Evolutionary conservation across 2,113 vertebrate species (phyloP).

Genomic region (Pitta sordida): DNA sequence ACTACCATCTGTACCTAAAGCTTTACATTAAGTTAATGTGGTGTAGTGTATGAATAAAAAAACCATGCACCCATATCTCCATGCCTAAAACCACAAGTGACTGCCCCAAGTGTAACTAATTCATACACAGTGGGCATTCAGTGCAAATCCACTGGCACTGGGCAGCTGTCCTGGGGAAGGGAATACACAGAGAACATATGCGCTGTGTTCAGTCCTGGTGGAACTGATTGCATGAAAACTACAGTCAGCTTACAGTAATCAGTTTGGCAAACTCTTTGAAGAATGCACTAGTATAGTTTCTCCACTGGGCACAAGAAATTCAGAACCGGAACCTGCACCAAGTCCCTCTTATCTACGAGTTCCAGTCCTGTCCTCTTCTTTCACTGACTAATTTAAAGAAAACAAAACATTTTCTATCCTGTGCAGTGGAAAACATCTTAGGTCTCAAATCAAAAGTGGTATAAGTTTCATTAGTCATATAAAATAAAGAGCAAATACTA

Average conservation of each 20-base stretch:
- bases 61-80: background rate
- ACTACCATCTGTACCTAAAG: background rate
- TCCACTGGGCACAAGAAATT: background rate
- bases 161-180: background rate
- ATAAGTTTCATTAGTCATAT: background rate
- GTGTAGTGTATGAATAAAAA: background rate
- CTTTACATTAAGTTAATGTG: background rate
- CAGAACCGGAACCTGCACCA: background rate
- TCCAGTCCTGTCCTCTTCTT: background rate
- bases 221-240: background rate
- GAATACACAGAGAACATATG: background rate
- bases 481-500: background rate
- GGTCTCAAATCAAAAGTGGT: background rate
- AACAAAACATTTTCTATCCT: background rate
- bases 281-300: background rate
- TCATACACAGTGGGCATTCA: background rate
- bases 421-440: background rate
- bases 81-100: background rate
- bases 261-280: background rate
- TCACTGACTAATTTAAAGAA: background rate
- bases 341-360: background rate
- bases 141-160: background rate
- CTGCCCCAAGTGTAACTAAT: rapidly evolving
- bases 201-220: background rate
- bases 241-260: background rate